Conservation (phyloP, 1,140 invertebrate genomes). For the Trichonephila inaurata region DNA sequence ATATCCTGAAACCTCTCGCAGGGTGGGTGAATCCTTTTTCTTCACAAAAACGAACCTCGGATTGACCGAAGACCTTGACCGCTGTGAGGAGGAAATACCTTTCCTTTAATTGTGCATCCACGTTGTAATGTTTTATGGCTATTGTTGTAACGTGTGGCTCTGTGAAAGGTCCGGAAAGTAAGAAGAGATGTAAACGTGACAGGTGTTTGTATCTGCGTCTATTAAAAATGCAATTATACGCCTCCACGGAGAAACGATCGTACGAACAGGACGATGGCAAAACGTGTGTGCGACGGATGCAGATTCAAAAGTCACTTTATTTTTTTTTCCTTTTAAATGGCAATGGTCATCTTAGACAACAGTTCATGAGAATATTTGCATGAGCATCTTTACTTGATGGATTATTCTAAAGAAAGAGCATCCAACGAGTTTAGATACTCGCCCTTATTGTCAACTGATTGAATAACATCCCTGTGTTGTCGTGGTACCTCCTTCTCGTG, state of each 20-base stretch:
- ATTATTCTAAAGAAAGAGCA: no score
- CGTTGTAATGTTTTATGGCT: slow-evolving; percentile 24
- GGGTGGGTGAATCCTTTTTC: not conserved
- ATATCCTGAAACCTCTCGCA: not conserved
- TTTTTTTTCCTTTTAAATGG: no score
- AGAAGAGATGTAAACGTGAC: slow-evolving; percentile 24
- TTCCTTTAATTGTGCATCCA: slow-evolving; percentile 34
- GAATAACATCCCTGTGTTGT: no score
- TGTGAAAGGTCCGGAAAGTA: slow-evolving; percentile 33
- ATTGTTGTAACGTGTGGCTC: slow-evolving; percentile 18
- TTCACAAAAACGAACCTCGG: not conserved
- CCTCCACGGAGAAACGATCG: not conserved
- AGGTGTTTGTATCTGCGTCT: slow-evolving; percentile 4
- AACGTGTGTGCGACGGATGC: no score
- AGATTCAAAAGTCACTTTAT: no score
- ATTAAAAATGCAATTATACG: slow-evolving; percentile 37
- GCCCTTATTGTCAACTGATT: no score
- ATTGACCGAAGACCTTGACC: slow-evolving; percentile 10
- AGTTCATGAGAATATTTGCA: no score
- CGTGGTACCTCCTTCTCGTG: no score
- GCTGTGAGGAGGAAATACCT: slow-evolving; percentile 7
- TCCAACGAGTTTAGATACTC: no score
- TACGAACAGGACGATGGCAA: no score
- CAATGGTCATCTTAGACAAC: no score
- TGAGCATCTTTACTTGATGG: no score